These are phyloP conservation scores for Phlogophora meticulosa DNA, from an alignment of 2,888 invertebrate genomes.

Conservation along the genomic window DNA sequence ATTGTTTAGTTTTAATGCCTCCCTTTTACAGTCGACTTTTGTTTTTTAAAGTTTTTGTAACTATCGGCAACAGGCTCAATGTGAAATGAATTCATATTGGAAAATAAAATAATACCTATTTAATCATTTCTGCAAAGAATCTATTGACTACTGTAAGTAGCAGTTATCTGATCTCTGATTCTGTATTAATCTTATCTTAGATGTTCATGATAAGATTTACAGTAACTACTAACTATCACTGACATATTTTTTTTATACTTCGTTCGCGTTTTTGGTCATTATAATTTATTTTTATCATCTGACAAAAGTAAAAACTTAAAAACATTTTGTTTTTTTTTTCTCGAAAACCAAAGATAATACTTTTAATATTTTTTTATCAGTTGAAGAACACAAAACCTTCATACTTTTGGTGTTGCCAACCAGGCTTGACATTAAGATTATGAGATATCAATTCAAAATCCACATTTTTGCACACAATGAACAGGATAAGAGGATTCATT, in stretches of 20 bases:
- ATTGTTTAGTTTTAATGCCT: constrained; percentile 51
- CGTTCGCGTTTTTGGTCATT: too few species aligned
- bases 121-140: not conserved
- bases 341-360: not conserved
- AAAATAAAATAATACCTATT: constrained; percentile 6
- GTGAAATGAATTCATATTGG: constrained; percentile 3
- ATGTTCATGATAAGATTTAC: constrained; percentile 15
- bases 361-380: not conserved
- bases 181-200: not conserved
- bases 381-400: too few species aligned
- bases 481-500: constrained; percentile 10
- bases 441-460: constrained; percentile 5
- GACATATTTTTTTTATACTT: not conserved
- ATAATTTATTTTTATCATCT: not conserved
- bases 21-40: constrained; percentile 10
- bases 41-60: not conserved
- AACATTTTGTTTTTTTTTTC: not conserved
- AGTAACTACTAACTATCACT: not conserved
- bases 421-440: not conserved
- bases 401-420: not conserved
- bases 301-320: not conserved
- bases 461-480: constrained; percentile 45
- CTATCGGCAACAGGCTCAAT: not conserved
- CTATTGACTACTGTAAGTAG: not conserved
- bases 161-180: constrained; percentile 6